Evolutionary conservation across 2,797 vertebrate genomes (phyloP).

Genomic region (Spinibarbus caldwelli): DNA sequence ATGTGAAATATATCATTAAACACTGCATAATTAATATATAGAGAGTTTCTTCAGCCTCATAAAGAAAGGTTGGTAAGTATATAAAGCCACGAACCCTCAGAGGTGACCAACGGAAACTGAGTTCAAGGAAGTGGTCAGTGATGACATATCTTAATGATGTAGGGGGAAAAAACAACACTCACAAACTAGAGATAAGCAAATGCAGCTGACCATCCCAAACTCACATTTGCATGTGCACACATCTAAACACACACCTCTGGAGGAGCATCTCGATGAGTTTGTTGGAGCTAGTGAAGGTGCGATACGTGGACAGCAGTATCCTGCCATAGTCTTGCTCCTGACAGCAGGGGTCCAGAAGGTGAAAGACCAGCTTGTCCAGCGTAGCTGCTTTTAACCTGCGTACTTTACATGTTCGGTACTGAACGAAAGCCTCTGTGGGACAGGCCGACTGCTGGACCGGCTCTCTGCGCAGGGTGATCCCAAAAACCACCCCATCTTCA

Average conservation of each 20-base stretch:
- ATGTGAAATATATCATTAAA: neutral
- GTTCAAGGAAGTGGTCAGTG: conserved; percentile 40
- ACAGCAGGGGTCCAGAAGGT: conserved; percentile 77
- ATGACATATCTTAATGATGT: neutral
- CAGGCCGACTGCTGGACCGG: conserved; percentile 67
- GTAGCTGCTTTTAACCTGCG: conserved; percentile 83
- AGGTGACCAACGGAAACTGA: neutral
- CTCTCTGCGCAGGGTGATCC: conserved; percentile 82
- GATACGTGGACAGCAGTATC: conserved; percentile 87
- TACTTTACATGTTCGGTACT: conserved; percentile 88
- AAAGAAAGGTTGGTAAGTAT: neutral
- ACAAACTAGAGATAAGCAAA: conserved; percentile 16
- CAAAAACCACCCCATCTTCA: conserved; percentile 84
- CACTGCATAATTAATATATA: neutral
- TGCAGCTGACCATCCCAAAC: neutral
- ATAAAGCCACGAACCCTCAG: neutral
- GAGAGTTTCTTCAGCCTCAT: neutral
- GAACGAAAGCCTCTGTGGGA: conserved; percentile 72
- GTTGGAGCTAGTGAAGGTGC: conserved; percentile 77
- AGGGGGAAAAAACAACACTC: neutral
- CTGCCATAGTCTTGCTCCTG: conserved; percentile 79
- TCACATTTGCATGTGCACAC: neutral
- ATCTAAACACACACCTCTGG: conserved; percentile 70
- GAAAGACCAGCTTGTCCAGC: conserved; percentile 77
- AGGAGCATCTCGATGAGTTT: conserved; percentile 83